Evolutionary conservation across 2,888 invertebrate species (phyloP).

Genomic region (Melanostoma mellinum): DNA sequence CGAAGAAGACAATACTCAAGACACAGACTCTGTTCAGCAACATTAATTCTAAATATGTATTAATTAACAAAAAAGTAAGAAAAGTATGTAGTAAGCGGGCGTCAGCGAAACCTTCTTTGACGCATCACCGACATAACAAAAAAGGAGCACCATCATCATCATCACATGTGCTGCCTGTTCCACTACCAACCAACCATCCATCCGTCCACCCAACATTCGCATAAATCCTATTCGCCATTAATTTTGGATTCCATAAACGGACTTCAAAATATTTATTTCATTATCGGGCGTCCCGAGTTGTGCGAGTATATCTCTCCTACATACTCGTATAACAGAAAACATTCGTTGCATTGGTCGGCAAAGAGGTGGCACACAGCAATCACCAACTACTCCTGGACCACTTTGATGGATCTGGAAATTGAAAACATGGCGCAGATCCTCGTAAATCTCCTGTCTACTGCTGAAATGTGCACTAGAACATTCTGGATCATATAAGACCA

Average conservation of each 20-base stretch:
- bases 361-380: slow-evolving; percentile 32
- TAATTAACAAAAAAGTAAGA: slow-evolving; percentile 58
- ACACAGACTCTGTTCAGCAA: slow-evolving; percentile 45
- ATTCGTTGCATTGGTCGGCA: slow-evolving; percentile 2
- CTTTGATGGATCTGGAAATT: slow-evolving; percentile 69
- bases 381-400: slow-evolving; percentile 32
- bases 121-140: slow-evolving; percentile 15
- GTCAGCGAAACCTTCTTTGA: slow-evolving; percentile 28
- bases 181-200: not conserved
- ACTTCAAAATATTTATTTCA: slow-evolving; percentile 70
- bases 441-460: slow-evolving; percentile 62
- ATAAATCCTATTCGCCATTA: slow-evolving; percentile 72
- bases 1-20: slow-evolving; percentile 15
- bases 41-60: slow-evolving; percentile 71
- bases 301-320: not conserved
- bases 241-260: slow-evolving; percentile 72
- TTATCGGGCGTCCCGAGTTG: slow-evolving; percentile 37
- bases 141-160: slow-evolving; percentile 28
- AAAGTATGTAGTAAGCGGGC: slow-evolving; percentile 18
- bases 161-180: not conserved
- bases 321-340: too few relatives aligned
- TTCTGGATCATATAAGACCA: slow-evolving; percentile 53
- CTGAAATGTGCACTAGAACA: slow-evolving; percentile 36
- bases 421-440: slow-evolving; percentile 64
- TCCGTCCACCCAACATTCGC: slow-evolving; percentile 64